These are phyloP conservation scores for Apeltes quadracus DNA, from an alignment of 2,113 vertebrate genomes.

Conservation along the genomic window DNA sequence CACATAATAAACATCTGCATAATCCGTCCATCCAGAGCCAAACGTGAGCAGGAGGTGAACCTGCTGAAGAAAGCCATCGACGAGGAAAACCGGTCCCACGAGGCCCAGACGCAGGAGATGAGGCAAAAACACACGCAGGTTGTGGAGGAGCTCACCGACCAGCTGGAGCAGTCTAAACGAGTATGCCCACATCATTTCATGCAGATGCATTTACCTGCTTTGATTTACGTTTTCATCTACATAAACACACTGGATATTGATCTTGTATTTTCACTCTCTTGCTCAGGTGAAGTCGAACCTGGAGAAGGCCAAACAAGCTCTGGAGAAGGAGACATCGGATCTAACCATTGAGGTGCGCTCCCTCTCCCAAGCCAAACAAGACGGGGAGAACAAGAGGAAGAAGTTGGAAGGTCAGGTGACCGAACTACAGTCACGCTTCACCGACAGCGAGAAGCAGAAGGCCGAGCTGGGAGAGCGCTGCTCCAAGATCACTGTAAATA, in stretches of 20 bases:
- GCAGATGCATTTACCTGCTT: neutral
- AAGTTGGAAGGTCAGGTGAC: constrained; percentile 91
- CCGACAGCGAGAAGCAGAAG: constrained; percentile 87
- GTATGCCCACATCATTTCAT: constrained; percentile 68
- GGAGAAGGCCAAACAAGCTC: constrained; percentile 91
- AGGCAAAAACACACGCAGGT: constrained; percentile 92
- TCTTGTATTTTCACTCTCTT: neutral
- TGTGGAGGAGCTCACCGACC: constrained; percentile 91
- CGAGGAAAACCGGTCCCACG: constrained; percentile 89
- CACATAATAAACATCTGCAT: neutral
- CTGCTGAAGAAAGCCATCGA: constrained; percentile 91
- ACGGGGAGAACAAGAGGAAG: constrained; percentile 94
- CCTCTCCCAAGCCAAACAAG: constrained; percentile 88
- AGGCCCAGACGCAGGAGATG: constrained; percentile 94
- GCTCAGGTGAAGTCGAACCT: constrained; percentile 88
- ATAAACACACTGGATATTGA: neutral
- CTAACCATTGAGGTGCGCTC: constrained; percentile 86
- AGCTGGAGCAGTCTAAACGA: constrained; percentile 94
- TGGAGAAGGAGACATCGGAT: constrained; percentile 92
- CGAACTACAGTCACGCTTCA: constrained; percentile 89
- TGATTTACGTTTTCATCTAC: neutral
- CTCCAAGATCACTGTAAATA: constrained; percentile 88
- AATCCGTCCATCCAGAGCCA: constrained; percentile 81
- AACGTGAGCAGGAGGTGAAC: constrained; percentile 93
- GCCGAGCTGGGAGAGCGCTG: constrained; percentile 90